A percentile compares a stretch with the other conserved stretches of the same genome.
Conservation (phyloP, 2,113 vertebrate genomes). For the Sinocyclocheilus anshuiensis region DNA sequence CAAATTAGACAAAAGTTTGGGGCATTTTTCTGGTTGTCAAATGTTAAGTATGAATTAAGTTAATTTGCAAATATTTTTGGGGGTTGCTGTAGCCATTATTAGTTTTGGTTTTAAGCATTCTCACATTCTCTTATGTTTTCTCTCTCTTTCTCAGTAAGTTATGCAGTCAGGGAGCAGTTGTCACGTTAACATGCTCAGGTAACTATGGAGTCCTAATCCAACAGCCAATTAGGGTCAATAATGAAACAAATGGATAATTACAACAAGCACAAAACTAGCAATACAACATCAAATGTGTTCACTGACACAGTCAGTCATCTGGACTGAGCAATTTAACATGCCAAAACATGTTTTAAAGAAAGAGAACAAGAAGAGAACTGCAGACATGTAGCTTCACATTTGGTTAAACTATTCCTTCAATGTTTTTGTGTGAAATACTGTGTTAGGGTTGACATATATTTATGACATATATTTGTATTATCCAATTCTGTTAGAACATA, state of each 20-base stretch:
- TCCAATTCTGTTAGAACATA: neutral
- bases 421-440: neutral
- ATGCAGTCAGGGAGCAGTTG: slow-evolving; percentile 69
- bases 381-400: neutral
- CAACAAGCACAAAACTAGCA: neutral
- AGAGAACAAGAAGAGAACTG: neutral
- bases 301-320: neutral
- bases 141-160: slow-evolving; percentile 47
- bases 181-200: slow-evolving; percentile 78
- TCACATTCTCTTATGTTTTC: neutral
- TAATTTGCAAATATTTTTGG: neutral
- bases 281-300: neutral
- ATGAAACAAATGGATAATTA: neutral
- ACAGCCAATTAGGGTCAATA: neutral
- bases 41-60: neutral
- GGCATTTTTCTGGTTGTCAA: neutral
- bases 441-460: neutral
- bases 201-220: neutral
- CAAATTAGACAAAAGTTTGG: neutral
- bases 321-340: neutral
- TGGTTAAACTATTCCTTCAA: neutral
- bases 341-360: neutral
- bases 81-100: neutral
- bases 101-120: neutral
- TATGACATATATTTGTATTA: neutral